phyloP scores from a whole-genome alignment of 2,888 invertebrate genomes.

The Heteromyza rotundicornis region DNA sequence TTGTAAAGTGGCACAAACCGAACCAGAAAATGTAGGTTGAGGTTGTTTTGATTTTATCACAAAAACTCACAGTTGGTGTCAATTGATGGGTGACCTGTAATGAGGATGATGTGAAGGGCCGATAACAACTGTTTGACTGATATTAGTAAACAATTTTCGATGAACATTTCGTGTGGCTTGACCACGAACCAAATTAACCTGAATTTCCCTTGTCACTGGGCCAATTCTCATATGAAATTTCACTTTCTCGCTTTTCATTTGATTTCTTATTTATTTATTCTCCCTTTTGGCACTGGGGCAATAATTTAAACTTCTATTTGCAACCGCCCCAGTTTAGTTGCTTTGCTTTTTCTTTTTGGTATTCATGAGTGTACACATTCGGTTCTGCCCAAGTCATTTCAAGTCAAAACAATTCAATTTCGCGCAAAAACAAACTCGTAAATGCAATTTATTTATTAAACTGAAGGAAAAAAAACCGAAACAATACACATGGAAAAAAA shows the following conservation, averaged over 20 bases:
- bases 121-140: no score
- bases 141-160: no score
- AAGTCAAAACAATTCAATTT: conserved; percentile 5
- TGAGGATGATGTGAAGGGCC: no score
- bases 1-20: conserved; percentile 9
- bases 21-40: neutral
- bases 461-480: neutral
- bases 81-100: no score
- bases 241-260: neutral
- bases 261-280: neutral
- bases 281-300: neutral
- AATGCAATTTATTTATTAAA: conserved; percentile 26
- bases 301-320: neutral
- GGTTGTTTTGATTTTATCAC: no score
- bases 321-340: conserved; percentile 3
- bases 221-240: neutral
- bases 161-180: no score
- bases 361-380: conserved; percentile 2
- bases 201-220: neutral
- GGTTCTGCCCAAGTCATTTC: neutral
- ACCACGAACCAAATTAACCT: no score
- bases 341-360: no score
- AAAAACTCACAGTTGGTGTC: no score
- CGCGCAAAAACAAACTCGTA: conserved; percentile 20
- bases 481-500: neutral